Evolutionary conservation across 2,113 vertebrate genomes (phyloP), one percentile per base, ranked within the genome.

Genomic region (Campylomormyrus tamandua): DNA sequence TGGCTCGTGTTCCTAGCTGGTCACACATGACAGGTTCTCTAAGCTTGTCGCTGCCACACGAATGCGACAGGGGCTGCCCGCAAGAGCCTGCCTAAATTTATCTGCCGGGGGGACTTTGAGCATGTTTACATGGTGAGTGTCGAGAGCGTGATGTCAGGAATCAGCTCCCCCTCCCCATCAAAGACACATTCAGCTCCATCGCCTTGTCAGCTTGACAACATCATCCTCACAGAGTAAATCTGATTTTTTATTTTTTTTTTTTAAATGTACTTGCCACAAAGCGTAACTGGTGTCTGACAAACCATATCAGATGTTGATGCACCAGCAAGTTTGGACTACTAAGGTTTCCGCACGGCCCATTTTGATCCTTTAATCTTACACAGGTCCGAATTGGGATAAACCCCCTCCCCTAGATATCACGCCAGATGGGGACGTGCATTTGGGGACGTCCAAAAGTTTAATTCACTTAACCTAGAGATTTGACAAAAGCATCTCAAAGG

Each of bases 201-300:
- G 17, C 27, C 39, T 85, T 86, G 85, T 87, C 39, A 87, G 88
- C 49, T 88, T 90, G 80, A 88, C 27, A 35, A 24, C 35, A 5
- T 90, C 39, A 52, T 27, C 50, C 70, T 35, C 49, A 15, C 48
- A 87, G 89, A 89, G 86, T 50, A 48, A 11, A 91, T 88, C 21
- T 50, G 49, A 88, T 86, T 90, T 88, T 1, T 46, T 7, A 10
- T 86, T 74, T 83, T 90, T 74, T 83, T 90, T 89, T 53, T 87
- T 89, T 89, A 19, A 62, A 62, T 19, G 19, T 13, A 10, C 4
- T 39, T 0, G 7, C 45, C 53, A 8, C 46, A 24, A 84, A 7
- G 13, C 39, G 53, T 62, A 39, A 80, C 66, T 35, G 19, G 19
- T 10, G 24, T n/a, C 17, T 77, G 74, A 42, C 62, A 50, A 7